Conservation (phyloP, 2,113 vertebrate species). For the Gymnarchus niloticus region DNA sequence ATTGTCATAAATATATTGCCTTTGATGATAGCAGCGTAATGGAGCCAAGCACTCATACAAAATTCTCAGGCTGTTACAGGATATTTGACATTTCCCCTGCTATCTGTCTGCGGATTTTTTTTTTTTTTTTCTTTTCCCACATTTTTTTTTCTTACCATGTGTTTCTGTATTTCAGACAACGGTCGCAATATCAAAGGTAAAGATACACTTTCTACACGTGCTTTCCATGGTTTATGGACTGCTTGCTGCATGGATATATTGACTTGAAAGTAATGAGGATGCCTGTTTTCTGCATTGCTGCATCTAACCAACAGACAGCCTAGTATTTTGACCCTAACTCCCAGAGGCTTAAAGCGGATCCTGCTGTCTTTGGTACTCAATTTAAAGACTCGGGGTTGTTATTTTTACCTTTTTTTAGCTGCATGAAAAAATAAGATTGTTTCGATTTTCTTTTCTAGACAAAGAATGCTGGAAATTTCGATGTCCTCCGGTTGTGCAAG, state of each 20-base stretch:
- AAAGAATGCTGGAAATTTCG: neutral
- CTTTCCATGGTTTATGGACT: conserved; percentile 59
- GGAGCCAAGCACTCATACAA: too few species aligned
- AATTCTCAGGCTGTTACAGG: neutral
- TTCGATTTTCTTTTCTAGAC: too few species aligned
- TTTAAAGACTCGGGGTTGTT: neutral
- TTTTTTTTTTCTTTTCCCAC: conserved; percentile 57
- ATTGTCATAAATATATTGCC: neutral
- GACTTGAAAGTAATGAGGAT: conserved; percentile 23
- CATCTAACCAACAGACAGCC: conserved; percentile 1
- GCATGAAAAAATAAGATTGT: conserved; percentile 36
- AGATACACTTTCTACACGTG: conserved; percentile 39
- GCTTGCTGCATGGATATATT: conserved; percentile 65
- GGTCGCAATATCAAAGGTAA: conserved; percentile 82
- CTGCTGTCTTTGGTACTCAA: neutral
- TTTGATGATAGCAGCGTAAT: neutral
- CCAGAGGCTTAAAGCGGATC: conserved; percentile 5
- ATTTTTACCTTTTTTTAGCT: neutral
- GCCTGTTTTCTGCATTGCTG: neutral
- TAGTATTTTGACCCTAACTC: neutral
- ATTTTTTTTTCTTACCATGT: conserved; percentile 50
- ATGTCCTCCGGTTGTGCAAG: neutral
- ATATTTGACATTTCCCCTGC: conserved; percentile 4
- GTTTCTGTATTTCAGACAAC: conserved; percentile 78
- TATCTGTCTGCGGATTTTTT: conserved; percentile 25